Evolutionary conservation across 2,797 vertebrate species (phyloP), one percentile per base, ranked within the genome.

Genomic region (Danio jaintianensis): DNA sequence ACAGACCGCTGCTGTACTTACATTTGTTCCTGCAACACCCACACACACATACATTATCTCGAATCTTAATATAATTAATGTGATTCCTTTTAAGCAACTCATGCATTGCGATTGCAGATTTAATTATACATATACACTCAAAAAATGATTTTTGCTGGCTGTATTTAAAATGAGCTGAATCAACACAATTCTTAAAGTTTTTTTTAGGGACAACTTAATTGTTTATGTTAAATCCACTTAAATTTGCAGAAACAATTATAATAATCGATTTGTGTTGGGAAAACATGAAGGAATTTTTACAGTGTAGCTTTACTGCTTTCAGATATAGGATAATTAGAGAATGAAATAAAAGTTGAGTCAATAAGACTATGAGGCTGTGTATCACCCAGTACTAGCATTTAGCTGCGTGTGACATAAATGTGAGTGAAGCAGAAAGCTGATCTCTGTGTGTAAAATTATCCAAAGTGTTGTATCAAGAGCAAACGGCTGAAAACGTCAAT

Each of bases 391-490:
- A 40, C 56, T 52, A 15, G 18, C 10, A 55, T 79, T 69, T 55
- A 79, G 55, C 78, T 72, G 48, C 18, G 48, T 71, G 68, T 5
- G 15, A 55, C 68, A 79, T 62, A 29, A 53, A 71, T 63, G 68
- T 55, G 6, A 63, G 58, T 79, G 47, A 62, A 71, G 45, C 68
- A 63, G 78, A 79, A 79, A 79, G 47, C 38, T 36, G 47, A 79
- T 79, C 38, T 71, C 77, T 62, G 16, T 36, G 18, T 63, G 71
- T 70, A 77, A 82, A 71, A 56, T 20, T 38, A 69, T 69, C 45
- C 71, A 22, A 59, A 16, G 43, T 61, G 15, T 67, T 42, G 58
- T 52, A 40, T 79, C 58, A 69, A 36, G 56, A 79, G n/a, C 36
- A 47, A 61, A 70, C 36, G 13, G 67, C 38, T 52, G 20, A 29